phyloP scores from a whole-genome alignment of 2,888 invertebrate species.

The Leptinotarsa juncta region DNA sequence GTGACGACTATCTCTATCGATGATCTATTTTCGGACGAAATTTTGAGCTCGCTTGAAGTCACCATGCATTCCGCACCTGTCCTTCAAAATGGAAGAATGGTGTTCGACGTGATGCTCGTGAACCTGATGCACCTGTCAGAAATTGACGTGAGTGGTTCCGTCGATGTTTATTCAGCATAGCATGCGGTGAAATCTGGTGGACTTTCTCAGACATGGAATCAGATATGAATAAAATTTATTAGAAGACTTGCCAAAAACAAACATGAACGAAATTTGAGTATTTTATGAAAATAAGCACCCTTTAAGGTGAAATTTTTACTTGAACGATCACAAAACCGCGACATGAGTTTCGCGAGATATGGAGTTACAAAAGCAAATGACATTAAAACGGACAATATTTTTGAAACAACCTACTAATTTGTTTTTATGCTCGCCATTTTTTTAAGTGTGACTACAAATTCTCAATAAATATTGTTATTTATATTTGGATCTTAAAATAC shows the following conservation, averaged over 20 bases:
- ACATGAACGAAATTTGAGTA: too few species aligned
- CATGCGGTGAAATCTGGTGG: neutral
- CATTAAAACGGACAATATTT: too few species aligned
- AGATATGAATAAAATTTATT: neutral
- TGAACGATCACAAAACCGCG: too few species aligned
- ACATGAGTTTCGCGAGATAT: too few species aligned
- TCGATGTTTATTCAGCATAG: neutral
- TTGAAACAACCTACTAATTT: too few species aligned
- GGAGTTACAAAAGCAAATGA: too few species aligned
- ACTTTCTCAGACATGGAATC: neutral
- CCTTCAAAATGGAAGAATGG: neutral
- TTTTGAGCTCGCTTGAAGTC: neutral
- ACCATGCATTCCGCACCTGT: conserved; percentile 10
- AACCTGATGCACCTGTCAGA: conserved; percentile 15
- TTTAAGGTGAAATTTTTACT: too few species aligned
- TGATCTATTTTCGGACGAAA: conserved; percentile 11
- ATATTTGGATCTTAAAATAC: conserved; percentile 18
- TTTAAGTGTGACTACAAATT: too few species aligned
- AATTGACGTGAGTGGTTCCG: neutral
- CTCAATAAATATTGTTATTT: neutral
- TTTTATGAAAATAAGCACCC: too few species aligned
- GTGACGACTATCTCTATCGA: conserved; percentile 4
- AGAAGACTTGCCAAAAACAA: neutral
- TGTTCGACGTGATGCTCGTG: conserved; percentile 2
- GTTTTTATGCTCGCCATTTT: too few species aligned